These are phyloP conservation scores for Trachops cirrhosus DNA, from an alignment of 2,797 vertebrate genomes.

Conservation along the genomic window DNA sequence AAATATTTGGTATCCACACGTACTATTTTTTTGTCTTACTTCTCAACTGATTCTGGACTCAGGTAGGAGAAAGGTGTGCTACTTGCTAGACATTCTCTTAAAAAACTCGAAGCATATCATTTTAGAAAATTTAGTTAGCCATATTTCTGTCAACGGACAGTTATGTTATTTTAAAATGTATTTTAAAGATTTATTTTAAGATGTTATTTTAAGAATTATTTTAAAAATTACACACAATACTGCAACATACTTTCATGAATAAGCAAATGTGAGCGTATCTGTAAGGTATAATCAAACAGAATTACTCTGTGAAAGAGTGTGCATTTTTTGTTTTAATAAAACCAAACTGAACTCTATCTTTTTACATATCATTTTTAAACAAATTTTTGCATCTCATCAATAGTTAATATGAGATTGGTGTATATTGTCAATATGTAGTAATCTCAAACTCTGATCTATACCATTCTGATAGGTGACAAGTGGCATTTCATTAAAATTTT, in stretches of 20 bases:
- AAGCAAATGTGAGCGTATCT: background rate
- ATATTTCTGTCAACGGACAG: background rate
- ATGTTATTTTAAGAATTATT: too few species aligned
- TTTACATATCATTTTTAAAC: background rate
- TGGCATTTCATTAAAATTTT: conserved; percentile 9
- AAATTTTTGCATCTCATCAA: background rate
- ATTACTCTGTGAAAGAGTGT: background rate
- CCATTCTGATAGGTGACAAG: conserved; percentile 45
- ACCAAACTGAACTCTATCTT: background rate
- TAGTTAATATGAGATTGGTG: background rate
- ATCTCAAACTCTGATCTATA: background rate
- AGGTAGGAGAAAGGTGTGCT: background rate
- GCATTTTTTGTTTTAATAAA: background rate
- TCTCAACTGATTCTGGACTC: background rate
- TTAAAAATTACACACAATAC: background rate
- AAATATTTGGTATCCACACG: background rate
- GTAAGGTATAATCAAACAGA: background rate
- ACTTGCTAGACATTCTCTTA: background rate
- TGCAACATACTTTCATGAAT: background rate
- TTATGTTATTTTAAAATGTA: too few species aligned
- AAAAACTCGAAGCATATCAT: background rate
- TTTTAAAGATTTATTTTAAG: too few species aligned
- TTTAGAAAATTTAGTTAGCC: background rate
- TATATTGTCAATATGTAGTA: background rate
- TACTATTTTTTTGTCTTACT: background rate